Conservation (phyloP, 1,140 invertebrate genomes). For the Aricia agestis region DNA sequence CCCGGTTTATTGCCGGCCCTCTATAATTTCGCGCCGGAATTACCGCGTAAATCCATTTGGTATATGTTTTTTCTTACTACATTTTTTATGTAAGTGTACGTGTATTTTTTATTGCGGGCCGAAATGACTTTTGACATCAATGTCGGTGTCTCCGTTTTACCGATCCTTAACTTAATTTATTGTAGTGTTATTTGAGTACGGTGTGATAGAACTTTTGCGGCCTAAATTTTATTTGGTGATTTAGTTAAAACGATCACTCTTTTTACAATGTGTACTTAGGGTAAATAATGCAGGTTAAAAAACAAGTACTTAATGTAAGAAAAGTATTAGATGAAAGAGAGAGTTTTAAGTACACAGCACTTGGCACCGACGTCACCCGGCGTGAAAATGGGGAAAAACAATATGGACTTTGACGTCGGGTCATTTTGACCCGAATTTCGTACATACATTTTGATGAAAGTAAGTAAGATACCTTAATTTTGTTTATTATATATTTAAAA, state of each 20-base stretch:
- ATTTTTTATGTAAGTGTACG: slow-evolving; percentile 11
- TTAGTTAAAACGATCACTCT: background rate
- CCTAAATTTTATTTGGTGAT: background rate
- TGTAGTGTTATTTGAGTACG: background rate
- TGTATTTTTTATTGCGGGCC: slow-evolving; percentile 8
- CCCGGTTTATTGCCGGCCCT: slow-evolving; percentile 31
- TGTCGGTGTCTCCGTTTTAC: background rate
- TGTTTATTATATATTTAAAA: too few relatives aligned
- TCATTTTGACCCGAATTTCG: too few relatives aligned
- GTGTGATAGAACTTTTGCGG: background rate
- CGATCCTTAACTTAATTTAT: slow-evolving; percentile 3
- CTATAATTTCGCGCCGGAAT: slow-evolving; percentile 24
- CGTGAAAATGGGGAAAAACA: too few relatives aligned
- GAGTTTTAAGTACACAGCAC: too few relatives aligned
- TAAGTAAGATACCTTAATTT: too few relatives aligned
- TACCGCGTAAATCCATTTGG: slow-evolving; percentile 23
- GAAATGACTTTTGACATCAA: slow-evolving; percentile 14
- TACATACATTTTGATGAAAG: too few relatives aligned
- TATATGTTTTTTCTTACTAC: slow-evolving; percentile 21
- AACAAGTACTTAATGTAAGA: too few relatives aligned
- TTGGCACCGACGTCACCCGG: too few relatives aligned
- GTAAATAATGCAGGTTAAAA: too few relatives aligned
- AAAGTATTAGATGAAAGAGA: too few relatives aligned
- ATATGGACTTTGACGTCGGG: too few relatives aligned
- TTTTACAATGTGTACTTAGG: background rate